These are phyloP conservation scores for Tetragnatha versicolor DNA, from an alignment of 1,140 invertebrate species.

Conservation along the genomic window DNA sequence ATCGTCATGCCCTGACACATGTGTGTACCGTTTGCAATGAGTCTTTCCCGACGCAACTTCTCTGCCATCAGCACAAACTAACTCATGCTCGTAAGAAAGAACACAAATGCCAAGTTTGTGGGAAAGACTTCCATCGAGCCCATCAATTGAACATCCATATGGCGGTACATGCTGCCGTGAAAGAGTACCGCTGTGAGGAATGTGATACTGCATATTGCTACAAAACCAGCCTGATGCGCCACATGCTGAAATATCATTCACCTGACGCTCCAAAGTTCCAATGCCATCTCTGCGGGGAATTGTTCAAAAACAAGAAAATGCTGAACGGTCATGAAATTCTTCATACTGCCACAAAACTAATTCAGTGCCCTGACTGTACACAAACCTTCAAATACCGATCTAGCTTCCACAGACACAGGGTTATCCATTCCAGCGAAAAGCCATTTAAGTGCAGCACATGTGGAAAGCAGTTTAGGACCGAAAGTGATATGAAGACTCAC, in stretches of 20 bases:
- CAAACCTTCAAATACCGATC: slow-evolving; percentile 27
- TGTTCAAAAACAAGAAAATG: slow-evolving; percentile 31
- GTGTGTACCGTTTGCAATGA: slow-evolving; percentile 17
- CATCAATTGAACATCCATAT: slow-evolving; percentile 9
- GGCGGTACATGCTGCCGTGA: background rate
- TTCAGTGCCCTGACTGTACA: slow-evolving; percentile 2
- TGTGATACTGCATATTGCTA: slow-evolving; percentile 18
- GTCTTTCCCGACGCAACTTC: background rate
- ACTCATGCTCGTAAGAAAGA: slow-evolving; percentile 16
- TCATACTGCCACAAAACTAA: slow-evolving; percentile 34
- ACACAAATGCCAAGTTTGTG: slow-evolving; percentile 19
- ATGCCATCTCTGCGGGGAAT: slow-evolving; percentile 11
- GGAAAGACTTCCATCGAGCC: slow-evolving; percentile 17
- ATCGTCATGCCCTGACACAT: background rate
- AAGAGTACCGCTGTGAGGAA: slow-evolving; percentile 12
- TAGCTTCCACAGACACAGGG: slow-evolving; percentile 2
- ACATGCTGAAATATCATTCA: slow-evolving; percentile 26
- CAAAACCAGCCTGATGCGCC: slow-evolving; percentile 24
- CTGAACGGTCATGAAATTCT: slow-evolving; percentile 22
- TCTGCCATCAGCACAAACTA: slow-evolving; percentile 39
- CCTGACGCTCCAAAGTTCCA: slow-evolving; percentile 3
- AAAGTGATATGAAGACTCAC: slow-evolving; percentile 7
- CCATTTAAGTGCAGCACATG: slow-evolving; percentile 23
- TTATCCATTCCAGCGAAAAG: slow-evolving; percentile 9
- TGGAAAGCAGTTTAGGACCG: background rate